Percentiles rank a stretch among this genome's conserved stretches.
phyloP scores from a whole-genome alignment of 2,888 invertebrate genomes.

The Microctonus brassicae region DNA sequence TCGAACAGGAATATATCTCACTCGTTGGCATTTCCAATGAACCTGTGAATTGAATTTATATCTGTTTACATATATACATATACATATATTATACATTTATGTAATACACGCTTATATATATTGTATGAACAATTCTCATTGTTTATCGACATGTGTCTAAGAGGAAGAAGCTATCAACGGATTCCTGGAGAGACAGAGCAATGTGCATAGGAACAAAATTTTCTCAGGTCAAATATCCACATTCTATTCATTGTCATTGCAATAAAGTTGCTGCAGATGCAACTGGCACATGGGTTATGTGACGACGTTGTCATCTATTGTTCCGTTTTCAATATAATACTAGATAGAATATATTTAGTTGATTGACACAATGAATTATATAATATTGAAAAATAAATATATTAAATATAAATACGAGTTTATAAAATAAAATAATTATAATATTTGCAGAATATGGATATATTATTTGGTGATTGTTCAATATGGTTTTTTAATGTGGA shows the following conservation, averaged over 20 bases:
- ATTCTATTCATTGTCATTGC: neutral
- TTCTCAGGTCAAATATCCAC: neutral
- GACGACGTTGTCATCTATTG: neutral
- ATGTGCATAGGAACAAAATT: neutral
- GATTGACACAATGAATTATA: neutral
- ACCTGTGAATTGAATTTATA: slow-evolving; percentile 1
- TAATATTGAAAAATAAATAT: neutral
- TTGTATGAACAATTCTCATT: neutral
- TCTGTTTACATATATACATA: neutral
- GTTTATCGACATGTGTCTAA: slow-evolving; percentile 1
- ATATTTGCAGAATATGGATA: neutral
- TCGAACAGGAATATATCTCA: neutral
- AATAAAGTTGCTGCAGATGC: slow-evolving; percentile 1
- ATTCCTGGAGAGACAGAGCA: neutral
- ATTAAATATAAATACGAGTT: neutral
- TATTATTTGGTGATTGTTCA: neutral
- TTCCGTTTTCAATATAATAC: neutral
- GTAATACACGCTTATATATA: too few relatives aligned
- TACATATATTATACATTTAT: too few relatives aligned
- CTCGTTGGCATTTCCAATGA: slow-evolving; percentile 8
- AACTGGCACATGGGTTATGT: neutral
- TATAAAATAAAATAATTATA: too few relatives aligned
- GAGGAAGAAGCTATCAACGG: neutral
- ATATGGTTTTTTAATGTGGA: neutral
- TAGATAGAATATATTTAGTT: neutral